Evolutionary conservation across 2,113 vertebrate genomes (phyloP).

Genomic region (Numenius arquata): DNA sequence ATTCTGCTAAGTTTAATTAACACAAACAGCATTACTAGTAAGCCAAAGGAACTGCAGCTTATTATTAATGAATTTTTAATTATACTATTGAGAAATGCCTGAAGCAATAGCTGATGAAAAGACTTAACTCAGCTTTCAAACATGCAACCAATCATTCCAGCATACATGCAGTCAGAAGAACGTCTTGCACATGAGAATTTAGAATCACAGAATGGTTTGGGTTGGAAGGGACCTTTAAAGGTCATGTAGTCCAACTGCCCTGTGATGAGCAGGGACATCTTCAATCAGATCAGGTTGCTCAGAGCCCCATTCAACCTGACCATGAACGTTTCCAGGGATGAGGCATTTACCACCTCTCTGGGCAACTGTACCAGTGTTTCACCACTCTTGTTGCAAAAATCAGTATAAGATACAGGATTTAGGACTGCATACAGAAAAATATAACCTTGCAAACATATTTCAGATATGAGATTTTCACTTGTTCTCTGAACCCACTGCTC

Average conservation of each 20-base stretch:
- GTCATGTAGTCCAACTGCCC: neutral
- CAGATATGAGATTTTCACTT: neutral
- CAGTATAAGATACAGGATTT: neutral
- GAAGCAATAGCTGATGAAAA: neutral
- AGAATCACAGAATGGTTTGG: neutral
- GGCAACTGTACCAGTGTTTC: neutral
- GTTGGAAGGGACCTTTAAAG: neutral
- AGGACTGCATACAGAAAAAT: neutral
- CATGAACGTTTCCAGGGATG: neutral
- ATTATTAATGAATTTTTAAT: neutral
- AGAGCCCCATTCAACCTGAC: neutral
- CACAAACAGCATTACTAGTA: neutral
- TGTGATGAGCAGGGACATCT: neutral
- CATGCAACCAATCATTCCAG: accelerated
- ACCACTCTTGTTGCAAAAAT: neutral
- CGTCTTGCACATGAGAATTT: neutral
- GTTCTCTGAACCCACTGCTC: neutral
- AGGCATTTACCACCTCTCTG: neutral
- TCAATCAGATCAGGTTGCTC: neutral
- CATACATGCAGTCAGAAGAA: neutral
- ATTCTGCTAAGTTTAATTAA: neutral
- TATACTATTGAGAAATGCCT: neutral
- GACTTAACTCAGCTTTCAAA: neutral
- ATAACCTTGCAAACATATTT: neutral
- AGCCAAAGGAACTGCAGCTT: neutral